phyloP scores from a whole-genome alignment of 2,888 invertebrate genomes.

The Pharmacophagus antenor region DNA sequence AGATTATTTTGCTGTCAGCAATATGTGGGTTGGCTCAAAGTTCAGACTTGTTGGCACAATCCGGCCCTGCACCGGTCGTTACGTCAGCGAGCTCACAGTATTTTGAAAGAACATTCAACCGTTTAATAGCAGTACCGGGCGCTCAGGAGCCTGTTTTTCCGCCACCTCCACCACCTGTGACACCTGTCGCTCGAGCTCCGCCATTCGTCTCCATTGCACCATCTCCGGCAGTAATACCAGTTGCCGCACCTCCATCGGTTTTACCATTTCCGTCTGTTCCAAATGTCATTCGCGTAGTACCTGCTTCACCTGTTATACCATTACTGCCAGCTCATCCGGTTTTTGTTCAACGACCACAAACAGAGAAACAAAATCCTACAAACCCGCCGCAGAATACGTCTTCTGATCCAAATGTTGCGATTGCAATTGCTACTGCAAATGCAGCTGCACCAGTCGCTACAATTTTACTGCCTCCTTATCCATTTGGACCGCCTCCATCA shows the following conservation, averaged over 20 bases:
- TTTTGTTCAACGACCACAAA: constrained; percentile 37
- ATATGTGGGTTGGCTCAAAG: constrained; percentile 51
- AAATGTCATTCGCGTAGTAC: constrained; percentile 23
- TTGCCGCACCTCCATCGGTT: constrained; percentile 40
- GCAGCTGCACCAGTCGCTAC: constrained; percentile 72
- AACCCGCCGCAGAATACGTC: constrained; percentile 44
- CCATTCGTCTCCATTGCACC: constrained; percentile 35
- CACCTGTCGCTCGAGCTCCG: constrained; percentile 31
- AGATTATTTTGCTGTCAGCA: constrained; percentile 53
- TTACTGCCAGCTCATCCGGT: constrained; percentile 35
- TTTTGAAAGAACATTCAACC: constrained; percentile 83
- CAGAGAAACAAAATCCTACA: constrained; percentile 34
- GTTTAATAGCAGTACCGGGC: constrained; percentile 56
- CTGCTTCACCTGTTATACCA: constrained; percentile 15
- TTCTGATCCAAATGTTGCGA: constrained; percentile 62
- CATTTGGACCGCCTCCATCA: constrained; percentile 64
- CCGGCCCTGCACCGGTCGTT: constrained; percentile 74
- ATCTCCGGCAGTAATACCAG: constrained; percentile 36
- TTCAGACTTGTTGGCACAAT: constrained; percentile 50
- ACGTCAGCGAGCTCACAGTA: constrained; percentile 86
- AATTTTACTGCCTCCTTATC: constrained; percentile 68
- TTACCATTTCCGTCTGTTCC: constrained; percentile 28
- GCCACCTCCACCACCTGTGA: constrained; percentile 35
- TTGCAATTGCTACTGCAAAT: constrained; percentile 70
- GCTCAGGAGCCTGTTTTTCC: constrained; percentile 43